Percentiles rank a stretch among this genome's conserved stretches.
These are phyloP conservation scores for Taeniopygia guttata DNA, from an alignment of 2,797 vertebrate genomes.

Conservation along the genomic window DNA sequence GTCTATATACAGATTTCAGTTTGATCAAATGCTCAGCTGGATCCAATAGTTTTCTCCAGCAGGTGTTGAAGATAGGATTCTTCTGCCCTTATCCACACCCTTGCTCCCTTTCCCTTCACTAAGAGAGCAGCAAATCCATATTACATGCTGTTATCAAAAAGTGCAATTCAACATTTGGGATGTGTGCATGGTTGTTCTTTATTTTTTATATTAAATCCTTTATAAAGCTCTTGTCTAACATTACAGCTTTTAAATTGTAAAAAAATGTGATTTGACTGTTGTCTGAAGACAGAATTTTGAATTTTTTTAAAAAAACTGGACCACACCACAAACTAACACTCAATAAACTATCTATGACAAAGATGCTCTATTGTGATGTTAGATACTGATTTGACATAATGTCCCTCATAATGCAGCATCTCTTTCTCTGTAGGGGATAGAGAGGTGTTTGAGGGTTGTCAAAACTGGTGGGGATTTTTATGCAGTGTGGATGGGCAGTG, in stretches of 20 bases:
- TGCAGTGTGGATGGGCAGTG: rapidly evolving
- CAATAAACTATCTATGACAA: not conserved
- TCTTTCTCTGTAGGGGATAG: not conserved
- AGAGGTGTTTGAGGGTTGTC: not conserved
- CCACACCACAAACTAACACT: not conserved
- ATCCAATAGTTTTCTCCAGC: not conserved
- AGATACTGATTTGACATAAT: not conserved
- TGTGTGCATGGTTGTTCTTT: not conserved
- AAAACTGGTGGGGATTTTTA: not conserved
- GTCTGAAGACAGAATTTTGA: not conserved
- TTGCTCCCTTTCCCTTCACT: not conserved
- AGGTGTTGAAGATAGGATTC: not conserved
- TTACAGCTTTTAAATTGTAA: not conserved
- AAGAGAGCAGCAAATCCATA: not conserved
- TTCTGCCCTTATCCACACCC: not conserved
- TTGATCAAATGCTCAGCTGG: not conserved
- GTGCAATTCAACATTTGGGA: not conserved
- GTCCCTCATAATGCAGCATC: rapidly evolving
- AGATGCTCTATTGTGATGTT: not conserved
- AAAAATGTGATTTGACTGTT: not conserved
- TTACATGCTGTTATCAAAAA: not conserved
- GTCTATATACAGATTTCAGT: not conserved
- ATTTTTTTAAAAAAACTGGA: not conserved
- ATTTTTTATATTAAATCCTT: not conserved
- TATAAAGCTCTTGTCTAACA: not conserved